Evolutionary conservation across 2,113 vertebrate species (phyloP).

Genomic region (Anhinga rufa): DNA sequence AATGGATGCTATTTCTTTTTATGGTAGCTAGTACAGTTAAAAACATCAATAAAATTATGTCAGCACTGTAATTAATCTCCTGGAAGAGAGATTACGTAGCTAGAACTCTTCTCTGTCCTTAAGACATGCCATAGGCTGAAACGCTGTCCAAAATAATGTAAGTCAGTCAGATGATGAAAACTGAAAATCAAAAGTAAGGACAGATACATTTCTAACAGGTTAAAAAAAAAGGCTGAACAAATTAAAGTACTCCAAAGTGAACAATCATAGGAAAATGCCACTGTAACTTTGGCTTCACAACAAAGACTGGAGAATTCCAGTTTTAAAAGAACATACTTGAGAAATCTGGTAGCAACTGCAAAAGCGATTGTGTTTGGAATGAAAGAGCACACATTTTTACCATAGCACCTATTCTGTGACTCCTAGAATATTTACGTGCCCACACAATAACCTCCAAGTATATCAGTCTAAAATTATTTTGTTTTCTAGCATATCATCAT

Average conservation of each 20-base stretch:
- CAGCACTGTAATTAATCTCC: neutral
- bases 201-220: neutral
- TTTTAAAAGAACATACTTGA: neutral
- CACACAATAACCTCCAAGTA: neutral
- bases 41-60: neutral
- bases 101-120: neutral
- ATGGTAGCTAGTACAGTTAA: neutral
- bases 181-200: neutral
- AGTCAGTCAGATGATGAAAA: neutral
- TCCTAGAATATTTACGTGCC: neutral
- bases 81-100: neutral
- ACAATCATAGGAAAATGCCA: neutral
- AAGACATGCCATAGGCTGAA: neutral
- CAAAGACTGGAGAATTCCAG: neutral
- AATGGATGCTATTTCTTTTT: neutral
- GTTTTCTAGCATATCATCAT: neutral
- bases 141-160: neutral
- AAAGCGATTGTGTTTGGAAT: neutral
- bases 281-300: fast-evolving
- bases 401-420: neutral
- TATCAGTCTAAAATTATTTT: neutral
- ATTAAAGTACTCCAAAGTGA: neutral
- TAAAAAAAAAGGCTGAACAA: neutral
- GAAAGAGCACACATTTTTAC: neutral
- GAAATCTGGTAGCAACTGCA: neutral